These are phyloP conservation scores for Resseliella maxima DNA, from an alignment of 2,888 invertebrate genomes.

Conservation along the genomic window DNA sequence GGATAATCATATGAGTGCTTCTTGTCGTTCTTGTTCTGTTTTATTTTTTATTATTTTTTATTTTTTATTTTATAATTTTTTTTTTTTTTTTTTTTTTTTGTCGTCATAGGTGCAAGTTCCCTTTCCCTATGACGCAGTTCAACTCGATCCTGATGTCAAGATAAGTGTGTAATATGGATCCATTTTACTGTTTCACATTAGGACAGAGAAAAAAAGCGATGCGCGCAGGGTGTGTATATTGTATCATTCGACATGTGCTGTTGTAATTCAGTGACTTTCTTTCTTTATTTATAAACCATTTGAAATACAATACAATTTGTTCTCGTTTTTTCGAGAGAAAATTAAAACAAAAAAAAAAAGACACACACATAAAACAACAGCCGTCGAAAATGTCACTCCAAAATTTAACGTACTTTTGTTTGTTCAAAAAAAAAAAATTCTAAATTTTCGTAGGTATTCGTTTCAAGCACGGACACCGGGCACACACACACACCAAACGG, in stretches of 20 bases:
- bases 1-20: constrained; percentile 50
- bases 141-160: constrained; percentile 39
- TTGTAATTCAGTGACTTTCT: not conserved
- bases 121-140: constrained; percentile 1
- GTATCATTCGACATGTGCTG: constrained; percentile 21
- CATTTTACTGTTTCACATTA: not conserved
- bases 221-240: not conserved
- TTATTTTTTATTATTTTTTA: too few relatives aligned
- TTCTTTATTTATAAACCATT: constrained; percentile 44
- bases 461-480: not conserved
- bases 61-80: too few relatives aligned
- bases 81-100: not conserved
- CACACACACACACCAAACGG: not conserved
- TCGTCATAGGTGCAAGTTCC: not conserved
- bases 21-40: too few relatives aligned
- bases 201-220: not conserved
- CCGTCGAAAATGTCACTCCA: constrained; percentile 31
- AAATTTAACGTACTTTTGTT: constrained; percentile 1
- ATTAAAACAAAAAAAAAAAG: too few relatives aligned
- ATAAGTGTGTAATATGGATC: constrained; percentile 45
- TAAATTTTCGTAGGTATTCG: not conserved
- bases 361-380: not conserved
- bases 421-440: not conserved
- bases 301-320: constrained; percentile 44
- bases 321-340: not conserved